Conservation (phyloP, 2,797 vertebrate species). For the Schizothorax lantsangensis region DNA sequence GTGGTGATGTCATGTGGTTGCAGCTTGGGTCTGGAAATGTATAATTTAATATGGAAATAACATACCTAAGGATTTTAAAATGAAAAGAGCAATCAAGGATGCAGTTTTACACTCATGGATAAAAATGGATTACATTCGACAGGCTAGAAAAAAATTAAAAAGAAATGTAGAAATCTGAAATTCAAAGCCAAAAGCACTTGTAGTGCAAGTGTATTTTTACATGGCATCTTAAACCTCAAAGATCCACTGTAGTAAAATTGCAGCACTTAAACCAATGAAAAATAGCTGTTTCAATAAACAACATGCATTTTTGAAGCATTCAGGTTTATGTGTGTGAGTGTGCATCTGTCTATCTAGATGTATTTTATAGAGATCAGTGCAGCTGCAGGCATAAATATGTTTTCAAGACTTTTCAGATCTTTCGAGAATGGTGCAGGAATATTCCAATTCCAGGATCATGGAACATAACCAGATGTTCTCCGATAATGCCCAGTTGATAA, state of each 20-base stretch:
- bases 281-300: neutral
- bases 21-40: neutral
- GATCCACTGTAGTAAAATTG: neutral
- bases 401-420: neutral
- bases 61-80: slow-evolving; percentile 28
- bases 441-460: neutral
- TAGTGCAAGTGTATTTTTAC: neutral
- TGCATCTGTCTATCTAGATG: no score
- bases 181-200: neutral
- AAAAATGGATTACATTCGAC: slow-evolving; percentile 26
- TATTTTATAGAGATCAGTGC: no score
- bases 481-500: neutral
- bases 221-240: neutral
- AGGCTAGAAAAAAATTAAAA: neutral
- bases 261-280: neutral
- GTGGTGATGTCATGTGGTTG: slow-evolving; percentile 33
- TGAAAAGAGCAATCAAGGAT: slow-evolving; percentile 29
- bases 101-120: slow-evolving; percentile 3
- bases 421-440: neutral
- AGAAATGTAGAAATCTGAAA: neutral
- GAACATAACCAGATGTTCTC: neutral
- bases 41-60: no score
- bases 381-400: neutral
- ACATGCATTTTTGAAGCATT: neutral
- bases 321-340: neutral